A percentile compares a stretch with the other conserved stretches of the same genome.
Conservation (phyloP, 2,113 vertebrate species). For the Cyanoderma ruficeps region DNA sequence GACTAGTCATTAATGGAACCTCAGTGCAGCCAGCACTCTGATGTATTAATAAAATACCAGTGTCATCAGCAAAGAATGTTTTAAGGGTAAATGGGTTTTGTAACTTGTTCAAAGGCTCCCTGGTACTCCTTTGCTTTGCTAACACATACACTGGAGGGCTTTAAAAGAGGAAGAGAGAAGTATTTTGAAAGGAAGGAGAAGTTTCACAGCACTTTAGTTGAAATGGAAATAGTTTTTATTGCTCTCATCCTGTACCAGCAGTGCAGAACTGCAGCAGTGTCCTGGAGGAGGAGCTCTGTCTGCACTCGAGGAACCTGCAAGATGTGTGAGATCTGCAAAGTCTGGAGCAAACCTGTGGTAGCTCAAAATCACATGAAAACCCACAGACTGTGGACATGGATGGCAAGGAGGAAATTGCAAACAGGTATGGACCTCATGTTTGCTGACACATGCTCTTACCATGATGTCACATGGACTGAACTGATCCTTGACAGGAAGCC, state of each 20-base stretch:
- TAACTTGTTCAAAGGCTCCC: neutral
- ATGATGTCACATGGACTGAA: neutral
- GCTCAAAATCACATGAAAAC: neutral
- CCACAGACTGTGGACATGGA: neutral
- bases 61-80: neutral
- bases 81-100: neutral
- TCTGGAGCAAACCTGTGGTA: neutral
- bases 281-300: neutral
- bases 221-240: neutral
- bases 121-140: neutral
- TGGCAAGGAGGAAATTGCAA: neutral
- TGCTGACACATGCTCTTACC: neutral
- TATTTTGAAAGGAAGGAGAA: neutral
- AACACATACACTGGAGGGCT: neutral
- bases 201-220: neutral
- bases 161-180: neutral
- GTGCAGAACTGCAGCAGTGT: neutral
- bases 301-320: neutral
- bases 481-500: neutral
- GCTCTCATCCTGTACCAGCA: neutral
- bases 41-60: neutral
- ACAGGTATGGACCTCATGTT: fast-evolving
- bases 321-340: neutral
- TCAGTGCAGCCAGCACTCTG: neutral
- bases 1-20: neutral